Percentiles rank a stretch among this genome's conserved stretches.
Evolutionary conservation across 2,888 invertebrate genomes (phyloP).

Genomic region (Dicyrtomina minuta): DNA sequence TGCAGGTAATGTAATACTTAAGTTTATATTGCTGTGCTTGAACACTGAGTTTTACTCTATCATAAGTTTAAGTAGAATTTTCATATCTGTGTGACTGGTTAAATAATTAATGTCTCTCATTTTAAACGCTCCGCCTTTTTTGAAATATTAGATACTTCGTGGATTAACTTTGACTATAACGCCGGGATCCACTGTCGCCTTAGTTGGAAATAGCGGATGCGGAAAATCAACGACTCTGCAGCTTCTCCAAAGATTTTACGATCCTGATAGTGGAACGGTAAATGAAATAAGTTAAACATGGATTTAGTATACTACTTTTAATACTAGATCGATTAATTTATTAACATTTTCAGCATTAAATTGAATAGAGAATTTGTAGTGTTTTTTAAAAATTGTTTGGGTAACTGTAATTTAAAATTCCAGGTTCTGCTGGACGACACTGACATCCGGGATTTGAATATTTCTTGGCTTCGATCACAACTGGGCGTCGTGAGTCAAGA

Average conservation of each 20-base stretch:
- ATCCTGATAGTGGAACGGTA: constrained; percentile 54
- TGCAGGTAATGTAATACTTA: constrained; percentile 47
- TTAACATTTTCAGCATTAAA: no score
- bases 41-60: no score
- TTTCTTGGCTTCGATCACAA: constrained; percentile 65
- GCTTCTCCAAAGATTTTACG: constrained; percentile 56
- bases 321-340: neutral
- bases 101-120: no score
- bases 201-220: constrained; percentile 54
- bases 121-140: neutral
- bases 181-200: constrained; percentile 47
- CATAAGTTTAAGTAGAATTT: no score
- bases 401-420: neutral
- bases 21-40: no score
- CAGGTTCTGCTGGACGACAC: constrained; percentile 61
- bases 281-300: no score
- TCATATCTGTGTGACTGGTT: no score
- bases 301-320: neutral
- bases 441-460: constrained; percentile 69
- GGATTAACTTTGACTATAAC: constrained; percentile 45
- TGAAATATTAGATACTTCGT: no score
- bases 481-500: constrained; percentile 66
- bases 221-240: constrained; percentile 56
- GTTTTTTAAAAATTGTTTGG: neutral
- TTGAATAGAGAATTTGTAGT: no score